These are phyloP conservation scores for Chaetorhynchus papuensis DNA, from an alignment of 2,113 vertebrate species.

Conservation along the genomic window DNA sequence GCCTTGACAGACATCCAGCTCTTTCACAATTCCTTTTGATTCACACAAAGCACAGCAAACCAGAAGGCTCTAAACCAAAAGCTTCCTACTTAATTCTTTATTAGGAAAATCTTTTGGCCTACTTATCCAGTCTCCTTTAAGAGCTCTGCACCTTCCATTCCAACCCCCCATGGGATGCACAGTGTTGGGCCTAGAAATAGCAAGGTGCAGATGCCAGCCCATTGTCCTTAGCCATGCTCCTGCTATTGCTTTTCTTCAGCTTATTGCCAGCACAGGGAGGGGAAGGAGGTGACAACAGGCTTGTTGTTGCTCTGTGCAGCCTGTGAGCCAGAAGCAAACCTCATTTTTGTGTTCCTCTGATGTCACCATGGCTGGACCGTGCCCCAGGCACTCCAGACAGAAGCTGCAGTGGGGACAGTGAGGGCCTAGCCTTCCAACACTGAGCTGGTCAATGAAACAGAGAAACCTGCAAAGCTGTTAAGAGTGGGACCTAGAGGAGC, in stretches of 20 bases:
- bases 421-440: neutral
- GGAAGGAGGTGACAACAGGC: neutral
- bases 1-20: neutral
- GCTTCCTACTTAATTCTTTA: neutral
- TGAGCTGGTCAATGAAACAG: slow-evolving; percentile 10
- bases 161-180: accelerated
- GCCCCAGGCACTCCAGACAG: neutral
- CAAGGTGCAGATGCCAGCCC: neutral
- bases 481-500: slow-evolving; percentile 1
- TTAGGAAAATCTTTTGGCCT: neutral
- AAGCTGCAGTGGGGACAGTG: neutral
- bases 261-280: neutral
- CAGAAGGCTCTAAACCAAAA: neutral
- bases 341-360: neutral
- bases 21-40: neutral
- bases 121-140: neutral
- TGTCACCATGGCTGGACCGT: neutral
- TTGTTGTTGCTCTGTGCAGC: neutral
- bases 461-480: neutral
- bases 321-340: neutral
- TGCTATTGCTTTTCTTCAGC: neutral
- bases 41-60: neutral
- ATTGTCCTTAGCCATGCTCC: neutral
- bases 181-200: neutral
- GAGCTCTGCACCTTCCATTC: neutral